phyloP scores from a whole-genome alignment of 1,140 invertebrate species.

The Lordiphosa mommai region DNA sequence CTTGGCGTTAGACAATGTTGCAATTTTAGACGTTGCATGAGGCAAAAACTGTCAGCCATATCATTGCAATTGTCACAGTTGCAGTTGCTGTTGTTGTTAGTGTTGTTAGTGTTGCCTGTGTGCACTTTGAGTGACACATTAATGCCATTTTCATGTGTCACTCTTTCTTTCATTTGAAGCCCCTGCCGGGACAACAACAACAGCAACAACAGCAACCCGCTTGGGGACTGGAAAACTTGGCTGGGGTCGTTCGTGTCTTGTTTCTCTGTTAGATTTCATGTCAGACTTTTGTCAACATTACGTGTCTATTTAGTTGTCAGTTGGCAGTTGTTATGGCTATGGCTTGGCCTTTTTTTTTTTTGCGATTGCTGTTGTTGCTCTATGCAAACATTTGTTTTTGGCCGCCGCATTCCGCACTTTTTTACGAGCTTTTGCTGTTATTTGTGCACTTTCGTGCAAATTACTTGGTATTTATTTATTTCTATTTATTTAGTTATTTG shows the following conservation, averaged over 20 bases:
- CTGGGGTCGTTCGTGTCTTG: constrained; percentile 50
- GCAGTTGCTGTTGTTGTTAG: constrained; percentile 28
- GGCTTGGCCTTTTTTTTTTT: constrained; percentile 23
- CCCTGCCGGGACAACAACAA: constrained; percentile 5
- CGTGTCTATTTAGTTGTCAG: constrained; percentile 75
- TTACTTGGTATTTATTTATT: constrained; percentile 29
- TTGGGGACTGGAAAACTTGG: constrained; percentile 39
- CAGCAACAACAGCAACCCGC: neutral
- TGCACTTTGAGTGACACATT: constrained; percentile 76
- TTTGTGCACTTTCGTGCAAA: constrained; percentile 29
- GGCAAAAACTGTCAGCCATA: constrained; percentile 64
- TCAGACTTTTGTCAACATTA: constrained; percentile 77
- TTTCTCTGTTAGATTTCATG: constrained; percentile 69
- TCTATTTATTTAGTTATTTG: constrained; percentile 29
- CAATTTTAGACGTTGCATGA: constrained; percentile 61
- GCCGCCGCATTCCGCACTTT: constrained; percentile 43
- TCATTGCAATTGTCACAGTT: constrained; percentile 75
- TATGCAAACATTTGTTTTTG: constrained; percentile 52
- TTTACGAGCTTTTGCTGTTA: neutral
- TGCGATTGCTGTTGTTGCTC: constrained; percentile 24
- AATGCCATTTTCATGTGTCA: constrained; percentile 78
- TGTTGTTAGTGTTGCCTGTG: constrained; percentile 36
- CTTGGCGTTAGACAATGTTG: constrained; percentile 72
- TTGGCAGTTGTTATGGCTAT: constrained; percentile 58
- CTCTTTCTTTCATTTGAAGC: constrained; percentile 71